These are phyloP conservation scores for Pagrus major DNA, from an alignment of 2,113 vertebrate genomes.

Conservation along the genomic window DNA sequence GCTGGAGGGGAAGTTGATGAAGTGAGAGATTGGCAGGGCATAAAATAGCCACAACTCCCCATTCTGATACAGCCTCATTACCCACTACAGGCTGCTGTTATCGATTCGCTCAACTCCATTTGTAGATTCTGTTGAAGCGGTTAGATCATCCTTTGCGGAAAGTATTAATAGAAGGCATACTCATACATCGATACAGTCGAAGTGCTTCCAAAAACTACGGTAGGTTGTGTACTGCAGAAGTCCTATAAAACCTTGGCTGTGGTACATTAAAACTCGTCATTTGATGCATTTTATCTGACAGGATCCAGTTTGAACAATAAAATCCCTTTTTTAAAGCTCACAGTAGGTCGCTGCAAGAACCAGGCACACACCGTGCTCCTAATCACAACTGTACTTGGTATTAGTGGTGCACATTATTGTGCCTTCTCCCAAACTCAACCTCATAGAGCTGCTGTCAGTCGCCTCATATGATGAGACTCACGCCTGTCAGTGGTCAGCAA, in stretches of 20 bases:
- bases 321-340: not conserved
- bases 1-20: constrained; percentile 24
- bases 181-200: not conserved
- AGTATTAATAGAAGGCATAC: constrained; percentile 40
- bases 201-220: not conserved
- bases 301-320: not conserved
- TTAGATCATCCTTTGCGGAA: constrained; percentile 10
- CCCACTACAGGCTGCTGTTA: constrained; percentile 36
- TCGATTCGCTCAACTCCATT: constrained; percentile 59
- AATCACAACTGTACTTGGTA: not conserved
- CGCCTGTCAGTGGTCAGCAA: constrained; percentile 1
- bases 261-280: not conserved
- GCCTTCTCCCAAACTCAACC: not conserved
- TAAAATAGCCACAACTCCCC: constrained; percentile 58
- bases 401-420: not conserved
- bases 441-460: constrained; percentile 3
- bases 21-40: constrained; percentile 54
- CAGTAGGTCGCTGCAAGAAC: not conserved
- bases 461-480: not conserved
- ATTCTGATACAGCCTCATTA: constrained; percentile 44
- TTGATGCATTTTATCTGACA: not conserved
- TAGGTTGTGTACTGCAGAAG: not conserved
- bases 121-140: constrained; percentile 41
- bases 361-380: not conserved
- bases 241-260: not conserved